Base-by-base conservation (phyloP, 2,113 vertebrate genomes). In the Apteryx mantelli region DNA sequence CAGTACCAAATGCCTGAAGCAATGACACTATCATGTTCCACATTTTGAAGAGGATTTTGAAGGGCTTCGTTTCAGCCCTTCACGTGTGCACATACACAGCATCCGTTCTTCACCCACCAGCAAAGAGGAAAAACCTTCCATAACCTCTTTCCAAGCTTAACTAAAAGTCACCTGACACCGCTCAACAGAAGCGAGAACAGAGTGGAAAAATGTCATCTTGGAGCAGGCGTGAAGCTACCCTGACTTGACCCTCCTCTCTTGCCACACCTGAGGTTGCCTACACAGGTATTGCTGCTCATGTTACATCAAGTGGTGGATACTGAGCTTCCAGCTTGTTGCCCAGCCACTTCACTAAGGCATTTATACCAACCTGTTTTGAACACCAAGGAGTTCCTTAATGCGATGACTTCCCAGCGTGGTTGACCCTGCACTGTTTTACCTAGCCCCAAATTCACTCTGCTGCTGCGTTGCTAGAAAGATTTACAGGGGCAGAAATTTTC, bases 301-400 rank as follows among this genome's bases (percentile, higher is more conserved):
- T 16, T 17, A 46, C 52, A 55, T 64, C 2, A 2, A 0, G 15
- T 21, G 13, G 11, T 0, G 5, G 18, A 18, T 0, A 30, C 20
- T 0, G 0, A 93, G 69, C 69, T 18, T 44, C 65, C 53, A 13
- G 38, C 68, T 83, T 74, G 74, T 65, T 25, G 0, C 32, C 44
- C 36, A 26, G 24, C 22, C 32, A 11, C 16, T 78, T 63, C 24
- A 36, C 58, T 15, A 36, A 38, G 32, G 21, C 58, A 32, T 13
- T 76, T 30, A 48, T 7, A 94, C 30, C 58, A 53, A 69, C 30
- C 34, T 16, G 17, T 42, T 36, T 13, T 9, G n/a, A 84, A 22
- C 8, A 73, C 2, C 65, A 7, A 38, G 24, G 18, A 7, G 21
- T 24, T 74, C 5, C 75, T 71, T 44, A 56, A 38, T 0, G 4